Base-by-base conservation (phyloP, 2,888 invertebrate species). In the Meganola albula region DNA sequence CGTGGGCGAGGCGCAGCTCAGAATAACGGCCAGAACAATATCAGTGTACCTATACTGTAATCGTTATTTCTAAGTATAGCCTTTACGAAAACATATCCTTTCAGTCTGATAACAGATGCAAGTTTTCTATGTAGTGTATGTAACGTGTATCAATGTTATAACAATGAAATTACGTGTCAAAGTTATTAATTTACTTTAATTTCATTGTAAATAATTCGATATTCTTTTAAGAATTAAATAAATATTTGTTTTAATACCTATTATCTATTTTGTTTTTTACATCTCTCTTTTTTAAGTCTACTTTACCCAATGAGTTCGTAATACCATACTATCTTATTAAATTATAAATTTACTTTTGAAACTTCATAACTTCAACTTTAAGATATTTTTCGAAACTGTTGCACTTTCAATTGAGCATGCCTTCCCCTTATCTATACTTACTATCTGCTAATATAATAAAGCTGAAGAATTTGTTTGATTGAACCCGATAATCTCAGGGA, bases 71-170 rank as follows among this genome's bases (percentile, higher is more conserved):
- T 78, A 82, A 79, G 77, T 72, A 73, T 80, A 82, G 76, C 64
- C 69, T 74, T 70, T 77, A 76, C 67, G 58, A 58, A 74, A 74
- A 84, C 80, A 80, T 82, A 80, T 82, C 75, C 75, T 63, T 74
- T 74, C 77, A 77, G 74, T 77, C 77, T 75, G 79, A 76, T 62
- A 68, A 59, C 73, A 70, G 76, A 79, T 74, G 83, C 84, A 84
- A 84, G 85, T 84, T 85, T 84, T 84, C 84, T 78, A 64, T 84
- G 84, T 84, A 84, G 84, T 83, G 75, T 82, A 82, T 73, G 67
- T 71, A 67, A 67, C 63, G 67, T 74, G 66, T 78, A 77, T 80
- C 75, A 74, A 76, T 74, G 73, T 78, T 76, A 74, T 73, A 76
- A 67, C 80, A 82, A 83, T 83, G 83, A 79, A 82, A 79, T 83